Evolutionary conservation across 2,888 invertebrate species (phyloP).

Genomic region (Incurvaria masculella): DNA sequence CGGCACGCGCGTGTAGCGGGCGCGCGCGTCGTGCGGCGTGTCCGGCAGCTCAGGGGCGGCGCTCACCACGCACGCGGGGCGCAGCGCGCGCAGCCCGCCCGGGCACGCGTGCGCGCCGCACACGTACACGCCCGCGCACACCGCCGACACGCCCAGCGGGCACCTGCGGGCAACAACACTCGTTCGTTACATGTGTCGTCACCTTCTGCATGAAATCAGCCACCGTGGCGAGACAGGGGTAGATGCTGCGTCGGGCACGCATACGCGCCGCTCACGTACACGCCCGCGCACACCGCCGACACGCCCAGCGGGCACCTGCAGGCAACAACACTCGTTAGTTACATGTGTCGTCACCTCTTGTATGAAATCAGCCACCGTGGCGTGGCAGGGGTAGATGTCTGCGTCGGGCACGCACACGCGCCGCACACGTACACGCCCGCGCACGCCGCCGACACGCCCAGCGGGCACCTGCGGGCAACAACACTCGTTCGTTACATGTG

Average conservation of each 20-base stretch:
- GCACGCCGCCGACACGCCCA: too few relatives aligned
- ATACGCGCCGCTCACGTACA: conserved; percentile 79
- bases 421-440: too few relatives aligned
- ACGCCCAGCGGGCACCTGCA: conserved; percentile 57
- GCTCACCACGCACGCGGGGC: conserved; percentile 76
- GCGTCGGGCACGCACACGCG: too few relatives aligned
- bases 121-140: conserved; percentile 71
- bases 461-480: conserved; percentile 44
- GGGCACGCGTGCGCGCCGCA: conserved; percentile 77
- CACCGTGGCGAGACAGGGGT: too few relatives aligned
- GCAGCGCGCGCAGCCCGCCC: conserved; percentile 62
- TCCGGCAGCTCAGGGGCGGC: conserved; percentile 81
- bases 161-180: conserved; percentile 27
- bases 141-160: conserved; percentile 63
- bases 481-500: too few relatives aligned
- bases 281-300: conserved; percentile 67
- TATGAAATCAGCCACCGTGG: too few relatives aligned
- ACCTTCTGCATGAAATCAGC: too few relatives aligned
- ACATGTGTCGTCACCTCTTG: too few relatives aligned
- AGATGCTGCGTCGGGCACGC: too few relatives aligned
- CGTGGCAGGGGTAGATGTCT: too few relatives aligned
- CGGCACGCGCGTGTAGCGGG: conserved; percentile 60
- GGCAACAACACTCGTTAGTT: conserved; percentile 8
- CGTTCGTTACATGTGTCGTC: background rate
- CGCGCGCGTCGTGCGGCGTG: conserved; percentile 57